These are phyloP conservation scores for Neomicropteryx cornuta DNA, from an alignment of 1,140 invertebrate genomes.

Conservation along the genomic window DNA sequence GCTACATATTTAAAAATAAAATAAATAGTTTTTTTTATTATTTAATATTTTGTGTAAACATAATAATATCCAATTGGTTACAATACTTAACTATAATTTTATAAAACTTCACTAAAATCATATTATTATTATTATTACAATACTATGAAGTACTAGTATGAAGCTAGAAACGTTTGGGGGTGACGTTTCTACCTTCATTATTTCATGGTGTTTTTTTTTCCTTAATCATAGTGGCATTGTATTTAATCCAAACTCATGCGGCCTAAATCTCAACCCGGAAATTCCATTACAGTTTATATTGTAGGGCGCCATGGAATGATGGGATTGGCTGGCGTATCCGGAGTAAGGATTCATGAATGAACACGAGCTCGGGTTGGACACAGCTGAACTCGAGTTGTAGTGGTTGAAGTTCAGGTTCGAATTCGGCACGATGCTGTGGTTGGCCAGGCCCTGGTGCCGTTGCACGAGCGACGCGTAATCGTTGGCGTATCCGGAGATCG, in stretches of 20 bases:
- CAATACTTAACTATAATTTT: too few species aligned
- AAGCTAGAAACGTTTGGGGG: too few species aligned
- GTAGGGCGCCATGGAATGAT: slow-evolving; percentile 26
- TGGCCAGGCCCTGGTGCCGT: slow-evolving; percentile 26
- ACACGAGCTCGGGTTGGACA: slow-evolving; percentile 22
- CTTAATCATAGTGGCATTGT: slow-evolving; percentile 31
- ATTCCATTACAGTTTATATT: slow-evolving; percentile 27
- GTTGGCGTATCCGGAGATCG: slow-evolving; percentile 31
- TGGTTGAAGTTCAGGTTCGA: slow-evolving; percentile 25
- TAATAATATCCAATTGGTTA: too few species aligned
- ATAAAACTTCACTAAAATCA: too few species aligned
- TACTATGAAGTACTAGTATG: too few species aligned
- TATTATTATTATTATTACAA: too few species aligned
- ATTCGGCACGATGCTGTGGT: slow-evolving; percentile 26
- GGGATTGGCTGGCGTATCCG: slow-evolving; percentile 23
- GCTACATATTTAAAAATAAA: too few species aligned
- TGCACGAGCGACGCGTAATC: slow-evolving; percentile 34
- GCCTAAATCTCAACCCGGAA: slow-evolving; percentile 26
- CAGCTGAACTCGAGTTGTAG: slow-evolving; percentile 23
- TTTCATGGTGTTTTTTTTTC: too few species aligned
- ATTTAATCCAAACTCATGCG: slow-evolving; percentile 37
- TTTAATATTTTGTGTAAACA: too few species aligned
- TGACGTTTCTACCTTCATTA: too few species aligned
- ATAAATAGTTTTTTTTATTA: too few species aligned
- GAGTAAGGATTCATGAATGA: slow-evolving; percentile 30